phyloP scores from a whole-genome alignment of 1,140 invertebrate species.

The Pomacea maculata region DNA sequence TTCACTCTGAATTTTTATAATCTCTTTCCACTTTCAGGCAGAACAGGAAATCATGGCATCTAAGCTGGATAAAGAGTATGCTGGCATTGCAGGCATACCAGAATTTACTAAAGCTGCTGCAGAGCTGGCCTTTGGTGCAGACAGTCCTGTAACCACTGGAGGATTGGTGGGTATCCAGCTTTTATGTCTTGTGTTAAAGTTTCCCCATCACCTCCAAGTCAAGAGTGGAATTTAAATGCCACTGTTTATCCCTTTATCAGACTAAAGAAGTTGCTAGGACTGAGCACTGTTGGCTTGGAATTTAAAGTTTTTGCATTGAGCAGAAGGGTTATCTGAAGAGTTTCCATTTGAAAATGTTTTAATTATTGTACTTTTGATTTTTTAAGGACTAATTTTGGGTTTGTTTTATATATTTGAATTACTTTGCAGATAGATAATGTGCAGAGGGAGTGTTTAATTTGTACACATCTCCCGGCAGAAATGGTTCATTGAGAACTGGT shows the following conservation, averaged over 20 bases:
- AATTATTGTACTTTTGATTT: background rate
- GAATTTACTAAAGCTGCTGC: constrained; percentile 74
- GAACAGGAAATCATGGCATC: constrained; percentile 79
- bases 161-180: constrained; percentile 74
- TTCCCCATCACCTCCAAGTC: too few relatives aligned
- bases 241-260: too few relatives aligned
- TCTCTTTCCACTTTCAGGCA: constrained; percentile 71
- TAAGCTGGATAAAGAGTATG: constrained; percentile 94
- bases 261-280: too few relatives aligned
- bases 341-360: background rate
- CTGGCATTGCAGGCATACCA: constrained; percentile 84
- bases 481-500: background rate
- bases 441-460: too few relatives aligned
- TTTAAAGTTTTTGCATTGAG: background rate
- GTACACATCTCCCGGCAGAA: too few relatives aligned
- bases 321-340: background rate
- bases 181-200: too few relatives aligned
- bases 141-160: constrained; percentile 78
- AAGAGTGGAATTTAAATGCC: too few relatives aligned
- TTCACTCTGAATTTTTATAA: constrained; percentile 26
- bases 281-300: too few relatives aligned
- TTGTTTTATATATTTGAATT: background rate
- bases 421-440: background rate
- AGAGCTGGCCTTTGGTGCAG: constrained; percentile 88
- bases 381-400: background rate